phyloP scores from a whole-genome alignment of 92 coral and sea anemone genomes.

The Porites divaricata region DNA sequence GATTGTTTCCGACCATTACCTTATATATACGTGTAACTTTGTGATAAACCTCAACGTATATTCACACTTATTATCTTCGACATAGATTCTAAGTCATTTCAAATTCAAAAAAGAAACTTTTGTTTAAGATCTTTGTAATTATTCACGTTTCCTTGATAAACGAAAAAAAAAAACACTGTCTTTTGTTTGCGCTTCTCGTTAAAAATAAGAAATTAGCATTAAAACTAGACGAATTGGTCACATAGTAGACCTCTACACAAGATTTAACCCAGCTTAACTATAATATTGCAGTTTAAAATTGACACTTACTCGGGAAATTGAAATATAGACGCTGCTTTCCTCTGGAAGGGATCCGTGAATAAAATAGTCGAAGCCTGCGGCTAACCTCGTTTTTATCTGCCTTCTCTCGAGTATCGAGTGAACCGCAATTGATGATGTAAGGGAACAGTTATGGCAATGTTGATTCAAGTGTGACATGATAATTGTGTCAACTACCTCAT shows the following conservation, averaged over 20 bases:
- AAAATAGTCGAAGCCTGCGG: not conserved
- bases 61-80: not conserved
- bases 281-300: not conserved
- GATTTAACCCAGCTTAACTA: too few species aligned
- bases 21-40: not conserved
- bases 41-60: not conserved
- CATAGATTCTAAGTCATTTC: not conserved
- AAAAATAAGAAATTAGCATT: constrained; percentile 29
- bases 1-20: not conserved
- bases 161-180: not conserved
- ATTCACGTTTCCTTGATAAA: not conserved
- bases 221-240: constrained; percentile 10
- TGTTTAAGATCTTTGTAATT: not conserved
- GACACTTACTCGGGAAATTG: constrained; percentile 6
- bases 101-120: not conserved
- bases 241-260: not conserved
- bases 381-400: not conserved
- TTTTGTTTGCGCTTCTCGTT: constrained; percentile 14
- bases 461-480: constrained; percentile 28
- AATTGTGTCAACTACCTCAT: constrained; percentile 18
- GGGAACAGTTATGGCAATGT: not conserved
- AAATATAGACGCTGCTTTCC: not conserved
- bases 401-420: not conserved
- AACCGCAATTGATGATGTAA: constrained; percentile 29
- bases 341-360: not conserved